Evolutionary conservation across 2,888 invertebrate genomes (phyloP).

Genomic region (Archaeoteleia sp.): DNA sequence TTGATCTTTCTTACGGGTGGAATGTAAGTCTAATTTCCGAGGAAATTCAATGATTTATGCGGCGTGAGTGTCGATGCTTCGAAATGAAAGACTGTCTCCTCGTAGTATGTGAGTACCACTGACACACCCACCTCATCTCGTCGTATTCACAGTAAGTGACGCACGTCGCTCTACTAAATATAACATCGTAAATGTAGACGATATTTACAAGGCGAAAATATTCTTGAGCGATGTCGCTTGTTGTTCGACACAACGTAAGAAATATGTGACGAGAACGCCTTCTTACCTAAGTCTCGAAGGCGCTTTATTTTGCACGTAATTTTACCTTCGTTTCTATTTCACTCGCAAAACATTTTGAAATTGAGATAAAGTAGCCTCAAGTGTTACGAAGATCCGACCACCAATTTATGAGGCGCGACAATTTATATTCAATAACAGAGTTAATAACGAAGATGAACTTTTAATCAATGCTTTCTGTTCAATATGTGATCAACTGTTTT

Average conservation of each 20-base stretch:
- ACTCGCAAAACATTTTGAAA: constrained; percentile 39
- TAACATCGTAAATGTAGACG: constrained; percentile 72
- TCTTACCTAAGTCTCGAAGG: constrained; percentile 46
- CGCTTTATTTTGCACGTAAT: constrained; percentile 50
- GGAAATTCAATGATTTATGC: constrained; percentile 54
- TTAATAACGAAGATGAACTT: too few species aligned
- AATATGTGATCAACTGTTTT: too few species aligned
- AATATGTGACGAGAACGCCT: constrained; percentile 52
- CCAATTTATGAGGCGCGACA: constrained; percentile 39
- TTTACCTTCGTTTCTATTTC: constrained; percentile 47
- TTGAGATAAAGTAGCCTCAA: constrained; percentile 38
- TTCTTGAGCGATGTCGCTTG: constrained; percentile 57
- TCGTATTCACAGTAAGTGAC: constrained; percentile 64
- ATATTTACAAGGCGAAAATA: constrained; percentile 72
- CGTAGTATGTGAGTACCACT: constrained; percentile 60
- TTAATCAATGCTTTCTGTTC: too few species aligned
- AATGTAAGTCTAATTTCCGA: constrained; percentile 45
- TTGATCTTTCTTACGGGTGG: constrained; percentile 24
- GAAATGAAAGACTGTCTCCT: constrained; percentile 70
- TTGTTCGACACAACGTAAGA: constrained; percentile 56
- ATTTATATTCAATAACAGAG: constrained; percentile 38
- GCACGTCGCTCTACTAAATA: constrained; percentile 69
- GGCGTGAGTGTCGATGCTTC: constrained; percentile 62
- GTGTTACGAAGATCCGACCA: constrained; percentile 29
- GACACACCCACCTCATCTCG: constrained; percentile 72